These are phyloP conservation scores for Polydrusus tereticollis DNA, from an alignment of 2,888 invertebrate genomes.

Conservation along the genomic window DNA sequence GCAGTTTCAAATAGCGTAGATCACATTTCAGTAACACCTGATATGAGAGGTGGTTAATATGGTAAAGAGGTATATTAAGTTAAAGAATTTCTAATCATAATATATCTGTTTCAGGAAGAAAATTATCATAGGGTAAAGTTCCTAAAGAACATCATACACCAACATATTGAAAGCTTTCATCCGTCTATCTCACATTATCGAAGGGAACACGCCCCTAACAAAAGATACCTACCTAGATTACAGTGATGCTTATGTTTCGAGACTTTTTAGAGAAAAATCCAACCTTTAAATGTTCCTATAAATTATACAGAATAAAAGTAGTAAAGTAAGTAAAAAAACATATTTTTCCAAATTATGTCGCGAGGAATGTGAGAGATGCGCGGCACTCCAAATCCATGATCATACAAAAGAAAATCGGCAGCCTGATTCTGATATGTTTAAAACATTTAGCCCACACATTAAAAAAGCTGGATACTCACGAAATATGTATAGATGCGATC, in stretches of 20 bases:
- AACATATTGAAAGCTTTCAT: slow-evolving; percentile 12
- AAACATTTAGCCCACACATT: slow-evolving; percentile 6
- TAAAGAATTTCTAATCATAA: neutral
- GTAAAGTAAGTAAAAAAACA: slow-evolving; percentile 41
- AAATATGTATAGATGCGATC: slow-evolving; percentile 10
- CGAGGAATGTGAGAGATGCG: too few relatives aligned
- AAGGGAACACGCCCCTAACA: too few relatives aligned
- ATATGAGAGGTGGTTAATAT: slow-evolving; percentile 12
- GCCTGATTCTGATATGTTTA: slow-evolving; percentile 9
- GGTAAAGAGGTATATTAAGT: too few relatives aligned
- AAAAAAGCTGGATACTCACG: slow-evolving; percentile 21
- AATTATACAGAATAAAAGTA: slow-evolving; percentile 42
- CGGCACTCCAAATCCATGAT: slow-evolving; percentile 12
- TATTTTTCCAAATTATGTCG: slow-evolving; percentile 45
- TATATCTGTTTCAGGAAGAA: too few relatives aligned
- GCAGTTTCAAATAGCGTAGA: neutral
- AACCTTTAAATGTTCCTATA: slow-evolving; percentile 36
- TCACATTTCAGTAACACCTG: slow-evolving; percentile 13
- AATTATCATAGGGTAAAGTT: neutral
- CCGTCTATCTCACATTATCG: slow-evolving; percentile 19
- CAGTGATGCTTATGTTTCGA: too few relatives aligned
- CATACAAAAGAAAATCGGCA: slow-evolving; percentile 23
- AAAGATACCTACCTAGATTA: too few relatives aligned
- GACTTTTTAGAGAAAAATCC: slow-evolving; percentile 41
- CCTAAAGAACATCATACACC: neutral